phyloP scores from a whole-genome alignment of 2,797 vertebrate genomes.

The Hipposideros larvatus region DNA sequence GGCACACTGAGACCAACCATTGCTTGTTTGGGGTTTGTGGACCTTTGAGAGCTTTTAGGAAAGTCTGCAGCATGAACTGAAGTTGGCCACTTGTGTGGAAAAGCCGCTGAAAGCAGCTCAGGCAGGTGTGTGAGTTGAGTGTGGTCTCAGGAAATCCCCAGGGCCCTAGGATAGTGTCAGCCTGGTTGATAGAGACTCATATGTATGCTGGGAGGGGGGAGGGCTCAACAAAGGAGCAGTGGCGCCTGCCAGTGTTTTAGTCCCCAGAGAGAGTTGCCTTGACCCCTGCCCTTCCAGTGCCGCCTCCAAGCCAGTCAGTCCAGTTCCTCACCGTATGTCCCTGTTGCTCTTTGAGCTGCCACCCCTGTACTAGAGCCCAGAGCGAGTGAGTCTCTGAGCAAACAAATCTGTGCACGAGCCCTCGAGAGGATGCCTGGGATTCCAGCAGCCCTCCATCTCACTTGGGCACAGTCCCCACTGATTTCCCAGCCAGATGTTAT shows the following conservation, averaged over 20 bases:
- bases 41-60: not conserved
- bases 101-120: too few relatives aligned
- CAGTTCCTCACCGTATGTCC: not conserved
- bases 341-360: too few relatives aligned
- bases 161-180: not conserved
- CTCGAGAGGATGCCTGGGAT: not conserved
- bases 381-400: not conserved
- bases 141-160: not conserved
- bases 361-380: not conserved
- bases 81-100: not conserved
- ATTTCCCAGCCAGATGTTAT: not conserved
- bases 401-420: too few relatives aligned
- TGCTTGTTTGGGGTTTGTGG: not conserved
- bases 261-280: too few relatives aligned
- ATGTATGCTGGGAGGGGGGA: too few relatives aligned
- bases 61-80: not conserved
- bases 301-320: too few relatives aligned
- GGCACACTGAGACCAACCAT: too few relatives aligned
- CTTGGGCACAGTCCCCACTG: not conserved
- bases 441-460: not conserved
- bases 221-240: not conserved
- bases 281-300: not conserved
- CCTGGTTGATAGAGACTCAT: too few relatives aligned
- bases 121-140: not conserved
- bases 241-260: not conserved